phyloP scores from a whole-genome alignment of 2,797 vertebrate genomes.

The Clarias platycephalus region DNA sequence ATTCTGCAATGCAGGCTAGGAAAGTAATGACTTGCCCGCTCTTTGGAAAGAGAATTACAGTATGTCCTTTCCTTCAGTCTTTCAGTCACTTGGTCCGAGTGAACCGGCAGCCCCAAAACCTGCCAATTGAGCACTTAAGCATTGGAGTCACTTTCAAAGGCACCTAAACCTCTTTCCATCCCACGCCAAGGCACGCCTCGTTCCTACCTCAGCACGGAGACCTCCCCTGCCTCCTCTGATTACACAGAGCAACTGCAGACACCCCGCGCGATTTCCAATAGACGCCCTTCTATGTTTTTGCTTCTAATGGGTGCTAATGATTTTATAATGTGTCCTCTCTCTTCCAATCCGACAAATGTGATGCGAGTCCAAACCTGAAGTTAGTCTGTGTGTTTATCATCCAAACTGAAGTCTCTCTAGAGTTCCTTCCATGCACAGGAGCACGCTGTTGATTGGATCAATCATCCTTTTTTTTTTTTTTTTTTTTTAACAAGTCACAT shows the following conservation, averaged over 20 bases:
- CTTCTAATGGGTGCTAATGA: constrained; percentile 46
- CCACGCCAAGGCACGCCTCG: constrained; percentile 17
- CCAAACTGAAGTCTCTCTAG: constrained; percentile 20
- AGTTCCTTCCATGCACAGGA: constrained; percentile 1
- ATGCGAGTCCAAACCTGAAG: constrained; percentile 21
- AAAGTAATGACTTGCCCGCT: background rate
- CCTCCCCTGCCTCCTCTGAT: constrained; percentile 16
- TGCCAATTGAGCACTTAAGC: constrained; percentile 37
- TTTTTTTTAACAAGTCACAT: background rate
- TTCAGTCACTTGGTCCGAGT: constrained; percentile 16
- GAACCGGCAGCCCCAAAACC: constrained; percentile 13
- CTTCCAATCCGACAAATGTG: constrained; percentile 22
- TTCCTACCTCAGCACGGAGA: constrained; percentile 12
- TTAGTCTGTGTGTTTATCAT: constrained; percentile 36
- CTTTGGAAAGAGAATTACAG: background rate
- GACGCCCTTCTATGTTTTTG: constrained; percentile 9
- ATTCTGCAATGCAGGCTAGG: background rate
- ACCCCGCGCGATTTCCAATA: constrained; percentile 23
- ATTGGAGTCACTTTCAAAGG: constrained; percentile 37
- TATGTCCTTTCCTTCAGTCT: background rate
- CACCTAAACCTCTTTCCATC: constrained; percentile 29
- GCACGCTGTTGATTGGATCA: constrained; percentile 10
- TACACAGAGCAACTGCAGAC: constrained; percentile 14
- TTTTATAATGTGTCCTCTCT: constrained; percentile 45
- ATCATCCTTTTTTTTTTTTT: background rate